Conservation (phyloP, 2,888 invertebrate genomes). For the Ernsta delagoae region DNA sequence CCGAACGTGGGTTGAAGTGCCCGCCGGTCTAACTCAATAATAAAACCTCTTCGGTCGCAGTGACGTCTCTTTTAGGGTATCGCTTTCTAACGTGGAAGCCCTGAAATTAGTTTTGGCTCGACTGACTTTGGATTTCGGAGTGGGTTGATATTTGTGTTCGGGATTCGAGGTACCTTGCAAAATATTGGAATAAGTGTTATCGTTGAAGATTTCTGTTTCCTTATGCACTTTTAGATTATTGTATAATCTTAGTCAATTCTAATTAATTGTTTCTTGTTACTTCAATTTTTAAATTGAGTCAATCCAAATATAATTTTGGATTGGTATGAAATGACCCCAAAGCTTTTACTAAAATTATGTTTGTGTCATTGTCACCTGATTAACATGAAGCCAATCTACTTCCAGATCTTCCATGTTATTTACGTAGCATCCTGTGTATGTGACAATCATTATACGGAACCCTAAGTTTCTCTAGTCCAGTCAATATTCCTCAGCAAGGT, state of each 20-base stretch:
- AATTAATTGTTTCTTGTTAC: no score
- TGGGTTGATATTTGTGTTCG: neutral
- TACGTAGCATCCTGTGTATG: no score
- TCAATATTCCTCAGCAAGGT: neutral
- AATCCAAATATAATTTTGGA: no score
- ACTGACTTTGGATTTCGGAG: conserved; percentile 3
- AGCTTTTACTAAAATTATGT: no score
- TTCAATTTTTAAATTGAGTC: no score
- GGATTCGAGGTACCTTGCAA: no score
- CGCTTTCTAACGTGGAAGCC: conserved; percentile 18
- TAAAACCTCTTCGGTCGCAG: conserved; percentile 71
- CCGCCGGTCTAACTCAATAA: conserved; percentile 79
- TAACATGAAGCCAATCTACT: no score
- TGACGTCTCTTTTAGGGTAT: conserved; percentile 61
- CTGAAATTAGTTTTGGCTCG: conserved; percentile 22
- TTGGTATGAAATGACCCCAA: no score
- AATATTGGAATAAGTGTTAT: no score
- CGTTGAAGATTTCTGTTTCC: neutral
- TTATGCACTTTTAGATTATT: neutral
- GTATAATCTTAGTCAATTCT: no score
- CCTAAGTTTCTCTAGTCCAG: neutral
- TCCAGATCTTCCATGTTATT: no score
- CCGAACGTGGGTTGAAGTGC: conserved; percentile 60
- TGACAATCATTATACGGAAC: neutral
- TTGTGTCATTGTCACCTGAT: no score